Conservation (phyloP, 1,140 invertebrate species). For the Melitaea cinxia region DNA sequence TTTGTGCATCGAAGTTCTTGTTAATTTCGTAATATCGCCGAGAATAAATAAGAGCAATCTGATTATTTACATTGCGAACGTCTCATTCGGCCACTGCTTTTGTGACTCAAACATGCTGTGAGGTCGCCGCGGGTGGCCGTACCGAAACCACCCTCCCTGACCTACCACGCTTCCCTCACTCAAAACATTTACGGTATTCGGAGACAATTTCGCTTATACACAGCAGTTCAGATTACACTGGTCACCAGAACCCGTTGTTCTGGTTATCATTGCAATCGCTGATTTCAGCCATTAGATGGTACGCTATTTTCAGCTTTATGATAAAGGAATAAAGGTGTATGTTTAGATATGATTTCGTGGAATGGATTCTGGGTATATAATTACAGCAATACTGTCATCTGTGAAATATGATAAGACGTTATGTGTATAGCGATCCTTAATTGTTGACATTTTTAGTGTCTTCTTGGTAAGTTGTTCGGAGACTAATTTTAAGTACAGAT, state of each 20-base stretch:
- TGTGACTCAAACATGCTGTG: conserved; percentile 56
- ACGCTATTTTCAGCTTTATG: conserved; percentile 37
- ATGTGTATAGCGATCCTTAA: conserved; percentile 12
- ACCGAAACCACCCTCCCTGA: conserved; percentile 33
- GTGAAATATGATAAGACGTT: conserved; percentile 47
- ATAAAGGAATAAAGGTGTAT: conserved; percentile 7
- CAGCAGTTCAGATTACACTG: conserved; percentile 46
- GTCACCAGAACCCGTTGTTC: conserved; percentile 44
- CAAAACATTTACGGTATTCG: conserved; percentile 11
- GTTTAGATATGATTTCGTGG: conserved; percentile 30
- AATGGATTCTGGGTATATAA: conserved; percentile 44
- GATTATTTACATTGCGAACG: conserved; percentile 35
- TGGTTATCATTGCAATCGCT: conserved; percentile 46
- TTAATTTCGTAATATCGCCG: conserved; percentile 11
- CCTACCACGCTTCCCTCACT: conserved; percentile 22
- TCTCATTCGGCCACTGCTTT: conserved; percentile 40
- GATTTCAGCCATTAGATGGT: conserved; percentile 18
- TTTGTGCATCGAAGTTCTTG: too few species aligned
- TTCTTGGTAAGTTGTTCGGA: conserved; percentile 1
- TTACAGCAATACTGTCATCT: conserved; percentile 50
- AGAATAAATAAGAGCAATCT: conserved; percentile 22
- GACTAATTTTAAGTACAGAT: not conserved
- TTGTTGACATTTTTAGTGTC: conserved; percentile 24
- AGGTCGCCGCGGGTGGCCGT: conserved; percentile 58
- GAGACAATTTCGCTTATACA: conserved; percentile 30